These are phyloP conservation scores for Pentalonia nigronervosa DNA, from an alignment of 1,140 invertebrate genomes.

Conservation along the genomic window DNA sequence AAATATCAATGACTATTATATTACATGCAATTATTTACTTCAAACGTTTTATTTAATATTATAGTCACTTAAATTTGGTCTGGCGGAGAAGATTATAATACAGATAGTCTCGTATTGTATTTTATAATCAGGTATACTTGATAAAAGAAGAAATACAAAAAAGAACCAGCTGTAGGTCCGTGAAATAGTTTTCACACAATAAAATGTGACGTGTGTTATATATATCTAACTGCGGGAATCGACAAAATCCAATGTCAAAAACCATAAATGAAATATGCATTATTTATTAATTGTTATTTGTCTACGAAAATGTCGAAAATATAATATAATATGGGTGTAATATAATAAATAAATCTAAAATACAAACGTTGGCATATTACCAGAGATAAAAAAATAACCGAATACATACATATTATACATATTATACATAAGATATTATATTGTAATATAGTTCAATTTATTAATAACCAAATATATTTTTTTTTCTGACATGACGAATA, in stretches of 20 bases:
- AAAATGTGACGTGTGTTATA: not conserved
- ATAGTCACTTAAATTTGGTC: not conserved
- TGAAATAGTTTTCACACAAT: not conserved
- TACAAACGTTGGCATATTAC: too few species aligned
- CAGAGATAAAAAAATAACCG: too few species aligned
- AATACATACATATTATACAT: too few species aligned
- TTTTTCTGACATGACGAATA: not conserved
- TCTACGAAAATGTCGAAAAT: not conserved
- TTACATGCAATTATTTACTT: not conserved
- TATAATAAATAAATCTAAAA: too few species aligned
- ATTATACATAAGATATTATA: too few species aligned
- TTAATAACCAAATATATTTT: not conserved
- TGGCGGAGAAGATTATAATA: not conserved
- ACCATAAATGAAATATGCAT: too few species aligned
- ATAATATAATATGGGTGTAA: too few species aligned
- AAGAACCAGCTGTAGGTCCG: conserved; percentile 23
- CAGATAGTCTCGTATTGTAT: not conserved
- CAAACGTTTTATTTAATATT: not conserved
- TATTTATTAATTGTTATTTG: not conserved
- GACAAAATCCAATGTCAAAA: not conserved
- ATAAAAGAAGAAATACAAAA: not conserved
- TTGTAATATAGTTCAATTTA: not conserved
- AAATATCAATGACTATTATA: not conserved
- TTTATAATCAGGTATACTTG: not conserved
- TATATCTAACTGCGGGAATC: not conserved